Evolutionary conservation across 2,113 vertebrate species (phyloP), one percentile per base, ranked within the genome.

Genomic region (Stegostoma tigrinum): DNA sequence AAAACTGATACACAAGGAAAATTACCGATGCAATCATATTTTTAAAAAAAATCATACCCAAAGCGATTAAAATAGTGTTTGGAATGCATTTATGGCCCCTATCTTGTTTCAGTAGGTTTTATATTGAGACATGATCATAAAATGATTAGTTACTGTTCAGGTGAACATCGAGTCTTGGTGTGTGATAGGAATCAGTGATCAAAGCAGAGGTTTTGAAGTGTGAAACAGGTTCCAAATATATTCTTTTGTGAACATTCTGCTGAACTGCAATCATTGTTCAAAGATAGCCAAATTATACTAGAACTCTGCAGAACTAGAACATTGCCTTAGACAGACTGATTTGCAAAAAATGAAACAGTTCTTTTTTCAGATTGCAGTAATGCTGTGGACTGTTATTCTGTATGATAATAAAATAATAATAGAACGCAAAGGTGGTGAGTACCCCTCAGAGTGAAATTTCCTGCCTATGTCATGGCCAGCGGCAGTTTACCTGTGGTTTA

Each of bases 221-320:
- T 72, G 48, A 95, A 75, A 48, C 19, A 52, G 42, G 45, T 95
- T 95, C 24, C 10, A 48, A 30, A 45, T 94, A 94, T 30, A 24
- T 38, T 68, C 23, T 64, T 45, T 30, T 95, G 64, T 61, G 94
- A 95, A 95, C 67, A 94, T 68, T 66, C 89, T 91, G 34, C 61
- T n/a, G n/a, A 66, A 38, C 61, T 48, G 68, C 68, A 95, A 15
- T 72, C 94, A 52, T 52, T 24, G 52, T 52, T 95, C 67, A 95
- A 93, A 52, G 94, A 17, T 45, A 34, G 42, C 67, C 38, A 52
- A 52, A 95, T 24, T 48, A 24, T 94, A 67, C 4, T 94, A 8
- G 66, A 68, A 70, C 45, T 95, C 94, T 68, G 14, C 93, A 70
- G 7, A 94, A 70, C 15, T 94, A 38, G 91, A 70, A 68, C 91